phyloP scores from a whole-genome alignment of 2,888 invertebrate species.

The Electrophaes corylata region DNA sequence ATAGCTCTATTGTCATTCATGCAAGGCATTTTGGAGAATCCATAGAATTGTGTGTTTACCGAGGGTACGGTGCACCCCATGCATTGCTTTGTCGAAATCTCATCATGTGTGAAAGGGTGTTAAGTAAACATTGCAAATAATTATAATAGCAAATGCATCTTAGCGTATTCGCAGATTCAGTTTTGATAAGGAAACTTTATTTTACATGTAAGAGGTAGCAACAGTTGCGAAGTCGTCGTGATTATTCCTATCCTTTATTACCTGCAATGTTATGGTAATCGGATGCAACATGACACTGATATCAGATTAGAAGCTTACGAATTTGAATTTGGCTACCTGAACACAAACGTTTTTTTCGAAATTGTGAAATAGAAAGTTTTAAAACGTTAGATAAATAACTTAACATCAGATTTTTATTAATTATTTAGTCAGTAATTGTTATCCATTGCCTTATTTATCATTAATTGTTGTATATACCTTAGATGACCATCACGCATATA shows the following conservation, averaged over 20 bases:
- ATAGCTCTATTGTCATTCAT: conserved; percentile 52
- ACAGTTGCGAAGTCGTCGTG: conserved; percentile 64
- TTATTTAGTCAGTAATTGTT: too few species aligned
- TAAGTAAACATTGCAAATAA: conserved; percentile 85
- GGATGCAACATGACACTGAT: conserved; percentile 79
- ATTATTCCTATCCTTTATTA: conserved; percentile 71
- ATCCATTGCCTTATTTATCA: too few species aligned
- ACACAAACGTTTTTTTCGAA: conserved; percentile 11
- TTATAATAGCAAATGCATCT: conserved; percentile 81
- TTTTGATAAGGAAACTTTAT: conserved; percentile 73
- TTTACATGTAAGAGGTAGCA: conserved; percentile 77
- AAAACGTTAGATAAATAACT: background rate
- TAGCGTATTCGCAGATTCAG: conserved; percentile 62
- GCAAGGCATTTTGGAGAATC: conserved; percentile 58
- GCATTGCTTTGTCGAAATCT: conserved; percentile 69
- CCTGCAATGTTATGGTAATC: conserved; percentile 76
- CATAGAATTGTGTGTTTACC: conserved; percentile 46
- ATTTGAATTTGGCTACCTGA: conserved; percentile 55
- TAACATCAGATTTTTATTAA: background rate
- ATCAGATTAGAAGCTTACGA: conserved; percentile 76
- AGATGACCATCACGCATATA: too few species aligned
- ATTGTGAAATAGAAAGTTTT: background rate
- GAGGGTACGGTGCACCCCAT: conserved; percentile 58
- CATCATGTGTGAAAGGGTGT: conserved; percentile 84
- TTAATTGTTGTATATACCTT: too few species aligned